These are phyloP conservation scores for Cylloceria caligata DNA, from an alignment of 2,888 invertebrate species.

Conservation along the genomic window DNA sequence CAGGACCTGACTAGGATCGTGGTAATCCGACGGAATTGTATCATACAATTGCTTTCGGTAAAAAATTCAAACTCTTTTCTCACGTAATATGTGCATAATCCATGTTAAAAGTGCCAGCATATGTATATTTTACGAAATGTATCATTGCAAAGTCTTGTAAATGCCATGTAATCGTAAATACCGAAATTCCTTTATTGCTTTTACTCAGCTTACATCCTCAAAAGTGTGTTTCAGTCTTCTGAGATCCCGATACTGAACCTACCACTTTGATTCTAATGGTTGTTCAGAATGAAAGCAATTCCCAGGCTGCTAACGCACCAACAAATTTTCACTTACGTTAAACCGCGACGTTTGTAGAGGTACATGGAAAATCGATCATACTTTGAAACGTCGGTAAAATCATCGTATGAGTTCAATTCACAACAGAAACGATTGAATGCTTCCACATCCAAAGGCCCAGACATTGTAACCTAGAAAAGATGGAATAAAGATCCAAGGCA, in stretches of 20 bases:
- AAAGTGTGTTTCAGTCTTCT: neutral
- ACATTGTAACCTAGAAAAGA: constrained; percentile 5
- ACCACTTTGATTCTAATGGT: neutral
- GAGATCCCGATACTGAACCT: neutral
- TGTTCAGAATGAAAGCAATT: neutral
- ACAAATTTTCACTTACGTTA: neutral
- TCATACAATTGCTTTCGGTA: too few relatives aligned
- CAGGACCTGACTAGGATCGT: too few relatives aligned
- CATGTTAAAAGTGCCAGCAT: too few relatives aligned
- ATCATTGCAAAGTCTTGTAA: too few relatives aligned
- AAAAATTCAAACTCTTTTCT: too few relatives aligned
- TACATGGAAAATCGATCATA: neutral
- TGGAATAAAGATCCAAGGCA: constrained; percentile 2
- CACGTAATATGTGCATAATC: too few relatives aligned
- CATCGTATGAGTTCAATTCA: constrained; percentile 7
- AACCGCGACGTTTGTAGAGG: neutral
- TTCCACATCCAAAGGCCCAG: constrained; percentile 15
- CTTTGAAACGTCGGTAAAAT: constrained; percentile 20
- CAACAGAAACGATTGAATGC: constrained; percentile 12
- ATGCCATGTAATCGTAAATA: too few relatives aligned
- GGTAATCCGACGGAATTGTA: too few relatives aligned
- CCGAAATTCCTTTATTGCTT: neutral
- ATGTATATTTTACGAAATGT: too few relatives aligned
- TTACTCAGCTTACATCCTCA: neutral
- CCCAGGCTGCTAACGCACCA: neutral